phyloP scores from a whole-genome alignment of 2,113 vertebrate genomes.

The Dolichotis patagonum region DNA sequence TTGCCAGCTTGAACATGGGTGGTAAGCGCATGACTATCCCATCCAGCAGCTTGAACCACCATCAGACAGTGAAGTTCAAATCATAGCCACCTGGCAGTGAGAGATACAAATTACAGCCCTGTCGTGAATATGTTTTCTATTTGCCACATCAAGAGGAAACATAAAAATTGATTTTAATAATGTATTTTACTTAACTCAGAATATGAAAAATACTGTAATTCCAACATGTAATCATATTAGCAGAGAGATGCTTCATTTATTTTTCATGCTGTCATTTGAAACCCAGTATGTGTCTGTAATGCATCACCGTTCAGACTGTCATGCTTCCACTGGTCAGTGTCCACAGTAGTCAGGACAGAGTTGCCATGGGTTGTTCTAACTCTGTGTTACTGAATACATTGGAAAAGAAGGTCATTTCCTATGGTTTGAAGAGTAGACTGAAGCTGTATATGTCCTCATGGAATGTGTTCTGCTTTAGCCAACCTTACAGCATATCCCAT shows the following conservation, averaged over 20 bases:
- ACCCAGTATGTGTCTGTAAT: not conserved
- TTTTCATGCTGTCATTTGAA: not conserved
- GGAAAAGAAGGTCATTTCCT: not conserved
- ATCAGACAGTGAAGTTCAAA: not conserved
- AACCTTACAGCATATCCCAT: not conserved
- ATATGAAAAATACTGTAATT: not conserved
- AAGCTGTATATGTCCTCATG: not conserved
- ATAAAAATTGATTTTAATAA: not conserved
- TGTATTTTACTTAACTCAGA: not conserved
- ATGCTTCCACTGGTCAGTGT: fast-evolving
- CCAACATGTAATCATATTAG: not conserved
- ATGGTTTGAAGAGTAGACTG: not conserved
- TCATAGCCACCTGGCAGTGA: not conserved
- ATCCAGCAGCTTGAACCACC: not conserved
- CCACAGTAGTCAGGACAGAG: not conserved
- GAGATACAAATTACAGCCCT: not conserved
- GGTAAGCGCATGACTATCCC: not conserved
- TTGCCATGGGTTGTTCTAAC: fast-evolving
- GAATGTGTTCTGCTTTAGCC: not conserved
- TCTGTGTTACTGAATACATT: not conserved
- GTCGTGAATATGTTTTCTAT: not conserved
- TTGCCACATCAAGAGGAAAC: not conserved
- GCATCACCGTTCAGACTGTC: not conserved
- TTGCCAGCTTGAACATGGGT: not conserved
- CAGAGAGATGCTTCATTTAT: not conserved